Evolutionary conservation across 2,888 invertebrate genomes (phyloP).

Genomic region (Eupithecia insigniata): DNA sequence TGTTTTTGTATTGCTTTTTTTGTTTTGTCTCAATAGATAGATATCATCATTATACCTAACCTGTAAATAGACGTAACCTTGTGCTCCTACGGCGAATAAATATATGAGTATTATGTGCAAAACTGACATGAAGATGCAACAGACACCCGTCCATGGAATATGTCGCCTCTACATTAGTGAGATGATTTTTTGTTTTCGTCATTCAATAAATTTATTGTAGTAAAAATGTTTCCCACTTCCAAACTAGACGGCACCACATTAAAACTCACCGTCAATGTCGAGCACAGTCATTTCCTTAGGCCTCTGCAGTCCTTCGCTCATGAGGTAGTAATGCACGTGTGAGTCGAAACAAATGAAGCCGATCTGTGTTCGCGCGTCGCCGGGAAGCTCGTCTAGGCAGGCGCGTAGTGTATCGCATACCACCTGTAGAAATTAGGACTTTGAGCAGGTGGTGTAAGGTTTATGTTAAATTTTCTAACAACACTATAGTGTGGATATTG

Average conservation of each 20-base stretch:
- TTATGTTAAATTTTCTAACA: neutral
- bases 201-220: too few relatives aligned
- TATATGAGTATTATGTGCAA: too few relatives aligned
- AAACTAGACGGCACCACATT: neutral
- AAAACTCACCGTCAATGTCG: constrained; percentile 92
- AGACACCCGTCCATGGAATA: too few relatives aligned
- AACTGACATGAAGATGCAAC: too few relatives aligned
- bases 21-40: too few relatives aligned
- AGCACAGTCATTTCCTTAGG: constrained; percentile 95
- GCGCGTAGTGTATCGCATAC: constrained; percentile 92
- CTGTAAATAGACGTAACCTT: too few relatives aligned
- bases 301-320: constrained; percentile 91
- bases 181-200: too few relatives aligned
- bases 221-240: neutral
- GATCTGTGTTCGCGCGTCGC: constrained; percentile 96
- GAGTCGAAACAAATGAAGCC: constrained; percentile 97
- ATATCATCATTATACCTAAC: too few relatives aligned
- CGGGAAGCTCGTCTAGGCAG: constrained; percentile 94
- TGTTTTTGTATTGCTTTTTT: too few relatives aligned
- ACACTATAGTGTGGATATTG: neutral
- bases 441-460: neutral
- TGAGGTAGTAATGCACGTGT: constrained; percentile 95
- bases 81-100: too few relatives aligned
- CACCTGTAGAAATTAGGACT: constrained; percentile 71
- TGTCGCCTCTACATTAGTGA: too few relatives aligned